Conservation (phyloP, 2,888 invertebrate species). For the Caenorhabditis doughertyi region DNA sequence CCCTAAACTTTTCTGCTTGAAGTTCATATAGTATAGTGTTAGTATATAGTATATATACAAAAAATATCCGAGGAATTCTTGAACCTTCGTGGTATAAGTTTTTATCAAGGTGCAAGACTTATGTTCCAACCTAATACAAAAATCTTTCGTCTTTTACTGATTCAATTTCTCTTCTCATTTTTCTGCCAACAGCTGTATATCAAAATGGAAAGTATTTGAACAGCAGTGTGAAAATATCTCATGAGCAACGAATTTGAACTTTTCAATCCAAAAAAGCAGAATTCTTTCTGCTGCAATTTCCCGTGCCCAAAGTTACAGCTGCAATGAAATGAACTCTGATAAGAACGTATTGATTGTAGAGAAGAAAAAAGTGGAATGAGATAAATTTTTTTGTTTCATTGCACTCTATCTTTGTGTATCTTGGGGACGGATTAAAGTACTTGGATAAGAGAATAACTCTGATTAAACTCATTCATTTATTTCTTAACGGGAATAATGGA, state of each 20-base stretch:
- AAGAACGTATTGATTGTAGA: background rate
- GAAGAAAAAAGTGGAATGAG: background rate
- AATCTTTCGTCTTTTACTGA: background rate
- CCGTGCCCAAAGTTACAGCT: slow-evolving; percentile 21
- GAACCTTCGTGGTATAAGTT: no score
- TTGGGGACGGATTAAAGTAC: background rate
- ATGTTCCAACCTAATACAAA: no score
- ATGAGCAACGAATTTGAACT: background rate
- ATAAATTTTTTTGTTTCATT: slow-evolving; percentile 2
- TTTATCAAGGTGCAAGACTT: no score
- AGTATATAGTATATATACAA: no score
- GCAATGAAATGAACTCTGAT: slow-evolving; percentile 1
- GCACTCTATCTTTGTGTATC: background rate
- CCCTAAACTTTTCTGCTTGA: no score
- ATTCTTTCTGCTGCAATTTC: background rate
- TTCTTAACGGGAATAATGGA: no score
- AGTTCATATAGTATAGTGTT: no score
- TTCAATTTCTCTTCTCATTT: background rate
- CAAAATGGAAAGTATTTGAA: no score
- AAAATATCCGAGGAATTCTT: no score
- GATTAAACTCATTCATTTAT: no score
- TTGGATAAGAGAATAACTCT: background rate
- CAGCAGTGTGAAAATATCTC: background rate
- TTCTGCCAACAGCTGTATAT: background rate
- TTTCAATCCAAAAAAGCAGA: background rate